These are phyloP conservation scores for Danio albolineatus DNA, from an alignment of 2,797 vertebrate species.

Conservation along the genomic window DNA sequence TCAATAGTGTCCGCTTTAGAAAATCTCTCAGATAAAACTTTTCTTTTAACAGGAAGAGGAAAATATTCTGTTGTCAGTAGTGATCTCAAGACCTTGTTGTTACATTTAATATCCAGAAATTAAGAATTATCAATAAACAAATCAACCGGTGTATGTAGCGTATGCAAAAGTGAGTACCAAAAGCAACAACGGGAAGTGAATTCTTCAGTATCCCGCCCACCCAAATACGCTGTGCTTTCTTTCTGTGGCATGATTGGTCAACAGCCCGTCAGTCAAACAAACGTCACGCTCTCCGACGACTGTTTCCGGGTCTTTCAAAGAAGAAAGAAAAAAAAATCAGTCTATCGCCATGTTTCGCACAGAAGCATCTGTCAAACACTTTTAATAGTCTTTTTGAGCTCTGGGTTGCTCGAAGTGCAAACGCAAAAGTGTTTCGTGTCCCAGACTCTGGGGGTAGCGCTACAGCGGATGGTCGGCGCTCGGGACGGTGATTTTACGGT, in stretches of 20 bases:
- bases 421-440: slow-evolving; percentile 17
- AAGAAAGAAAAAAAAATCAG: slow-evolving; percentile 66
- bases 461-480: slow-evolving; percentile 64
- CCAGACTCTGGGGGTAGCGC: slow-evolving; percentile 65
- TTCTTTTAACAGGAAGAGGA: too few species aligned
- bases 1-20: too few species aligned
- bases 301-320: slow-evolving; percentile 73
- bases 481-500: slow-evolving; percentile 66
- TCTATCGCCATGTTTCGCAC: slow-evolving; percentile 78
- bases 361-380: slow-evolving; percentile 76
- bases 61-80: too few species aligned
- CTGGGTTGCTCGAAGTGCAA: slow-evolving; percentile 61
- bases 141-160: too few species aligned
- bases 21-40: too few species aligned
- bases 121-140: too few species aligned
- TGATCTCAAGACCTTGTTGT: too few species aligned
- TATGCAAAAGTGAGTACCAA: too few species aligned
- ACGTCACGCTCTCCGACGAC: slow-evolving; percentile 26
- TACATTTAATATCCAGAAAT: too few species aligned
- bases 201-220: neutral
- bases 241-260: slow-evolving; percentile 11
- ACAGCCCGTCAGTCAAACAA: neutral
- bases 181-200: slow-evolving; percentile 11
- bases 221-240: too few species aligned
- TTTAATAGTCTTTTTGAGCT: slow-evolving; percentile 65